Conservation (phyloP, 2,888 invertebrate genomes). For the Catocala nupta region DNA sequence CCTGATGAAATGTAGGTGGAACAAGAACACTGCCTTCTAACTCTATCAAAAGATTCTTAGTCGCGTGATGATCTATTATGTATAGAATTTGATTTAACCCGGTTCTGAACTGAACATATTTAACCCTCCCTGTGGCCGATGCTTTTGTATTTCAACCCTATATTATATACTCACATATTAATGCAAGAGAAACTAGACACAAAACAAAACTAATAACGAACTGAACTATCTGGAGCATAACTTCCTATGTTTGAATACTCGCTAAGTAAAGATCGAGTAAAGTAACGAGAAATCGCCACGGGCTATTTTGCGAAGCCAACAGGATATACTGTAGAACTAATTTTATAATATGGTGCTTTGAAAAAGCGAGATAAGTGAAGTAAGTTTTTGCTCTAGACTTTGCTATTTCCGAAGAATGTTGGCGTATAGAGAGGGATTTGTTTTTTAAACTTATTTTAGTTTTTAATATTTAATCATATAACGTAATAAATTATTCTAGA, state of each 20-base stretch:
- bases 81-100: too few species aligned
- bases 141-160: not conserved
- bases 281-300: constrained; percentile 37
- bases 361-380: constrained; percentile 11
- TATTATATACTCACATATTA: not conserved
- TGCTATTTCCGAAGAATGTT: not conserved
- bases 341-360: constrained; percentile 33
- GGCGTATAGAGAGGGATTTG: too few species aligned
- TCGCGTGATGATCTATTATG: too few species aligned
- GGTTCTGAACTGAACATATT: too few species aligned
- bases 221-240: constrained; percentile 36
- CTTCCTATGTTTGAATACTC: constrained; percentile 44
- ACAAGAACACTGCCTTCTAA: too few species aligned
- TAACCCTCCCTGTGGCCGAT: too few species aligned
- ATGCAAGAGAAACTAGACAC: not conserved
- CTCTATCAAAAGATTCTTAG: too few species aligned
- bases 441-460: too few species aligned
- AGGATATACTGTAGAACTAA: constrained; percentile 31
- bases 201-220: constrained; percentile 41
- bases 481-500: too few species aligned
- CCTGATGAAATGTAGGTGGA: too few species aligned
- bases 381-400: not conserved
- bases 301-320: constrained; percentile 36
- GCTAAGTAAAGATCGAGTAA: constrained; percentile 41
- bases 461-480: too few species aligned